A percentile compares a stretch with the other conserved stretches of the same genome.
Evolutionary conservation across 1,140 invertebrate species (phyloP).

Genomic region (Drosophila neocordata): DNA sequence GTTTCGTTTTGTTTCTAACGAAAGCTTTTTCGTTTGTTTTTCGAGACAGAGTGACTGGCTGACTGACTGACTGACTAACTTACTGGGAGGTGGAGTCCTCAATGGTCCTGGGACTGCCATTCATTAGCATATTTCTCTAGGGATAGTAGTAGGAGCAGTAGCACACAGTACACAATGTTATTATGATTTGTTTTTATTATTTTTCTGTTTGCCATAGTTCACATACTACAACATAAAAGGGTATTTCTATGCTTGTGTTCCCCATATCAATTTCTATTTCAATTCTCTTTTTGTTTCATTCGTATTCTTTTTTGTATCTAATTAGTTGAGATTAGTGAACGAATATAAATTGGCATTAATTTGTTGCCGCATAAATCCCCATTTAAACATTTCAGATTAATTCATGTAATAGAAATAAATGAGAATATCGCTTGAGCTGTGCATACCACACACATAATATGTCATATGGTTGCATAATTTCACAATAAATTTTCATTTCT

Average conservation of each 20-base stretch:
- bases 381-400: conserved; percentile 13
- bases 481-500: no score
- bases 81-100: neutral
- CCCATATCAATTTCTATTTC: conserved; percentile 54
- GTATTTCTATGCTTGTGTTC: conserved; percentile 58
- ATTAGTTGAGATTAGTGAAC: conserved; percentile 12
- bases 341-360: conserved; percentile 19
- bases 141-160: conserved; percentile 29
- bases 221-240: conserved; percentile 50
- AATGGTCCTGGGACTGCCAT: conserved; percentile 54
- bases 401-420: conserved; percentile 11
- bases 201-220: conserved; percentile 43
- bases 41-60: conserved; percentile 15
- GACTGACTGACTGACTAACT: conserved; percentile 23
- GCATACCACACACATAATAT: neutral
- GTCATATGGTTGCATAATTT: no score
- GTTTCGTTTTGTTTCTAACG: conserved; percentile 64
- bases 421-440: neutral
- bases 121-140: conserved; percentile 79
- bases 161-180: conserved; percentile 57
- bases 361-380: conserved; percentile 14
- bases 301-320: neutral
- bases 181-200: conserved; percentile 49
- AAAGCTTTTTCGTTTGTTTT: conserved; percentile 33
- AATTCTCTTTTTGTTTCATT: conserved; percentile 32